These are phyloP conservation scores for Taxidea taxus DNA, from an alignment of 2,113 vertebrate species.

Conservation along the genomic window DNA sequence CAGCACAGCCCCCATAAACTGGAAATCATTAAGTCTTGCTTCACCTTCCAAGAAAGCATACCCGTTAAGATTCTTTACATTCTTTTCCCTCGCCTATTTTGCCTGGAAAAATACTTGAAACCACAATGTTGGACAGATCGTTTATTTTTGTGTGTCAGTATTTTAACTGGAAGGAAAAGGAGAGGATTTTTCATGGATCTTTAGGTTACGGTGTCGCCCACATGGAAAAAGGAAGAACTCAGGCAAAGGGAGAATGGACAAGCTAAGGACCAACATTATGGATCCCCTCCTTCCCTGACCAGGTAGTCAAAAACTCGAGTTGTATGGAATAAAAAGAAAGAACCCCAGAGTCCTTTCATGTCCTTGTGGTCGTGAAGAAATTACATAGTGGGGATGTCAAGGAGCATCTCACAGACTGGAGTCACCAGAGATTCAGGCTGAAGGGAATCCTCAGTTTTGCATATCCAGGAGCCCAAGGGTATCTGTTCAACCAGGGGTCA, in stretches of 20 bases:
- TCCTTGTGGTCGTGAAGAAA: neutral
- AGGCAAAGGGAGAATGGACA: neutral
- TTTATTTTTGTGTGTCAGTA: conserved; percentile 61
- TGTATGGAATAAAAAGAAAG: neutral
- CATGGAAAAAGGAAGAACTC: neutral
- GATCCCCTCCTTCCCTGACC: neutral
- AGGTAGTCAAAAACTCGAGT: neutral
- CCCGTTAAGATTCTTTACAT: conserved; percentile 70
- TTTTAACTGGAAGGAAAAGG: conserved; percentile 44
- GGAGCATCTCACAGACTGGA: neutral
- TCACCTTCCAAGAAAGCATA: conserved; percentile 59
- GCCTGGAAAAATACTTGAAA: conserved; percentile 63
- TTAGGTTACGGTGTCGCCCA: neutral
- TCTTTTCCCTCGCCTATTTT: conserved; percentile 60
- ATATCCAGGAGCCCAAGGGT: neutral
- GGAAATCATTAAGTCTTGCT: conserved; percentile 33
- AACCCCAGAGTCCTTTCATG: neutral
- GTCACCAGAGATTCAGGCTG: neutral
- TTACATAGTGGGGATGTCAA: neutral
- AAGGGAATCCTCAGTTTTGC: neutral
- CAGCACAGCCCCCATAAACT: neutral
- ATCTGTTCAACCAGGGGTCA: neutral
- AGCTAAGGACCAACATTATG: neutral
- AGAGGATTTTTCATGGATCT: conserved; percentile 36
- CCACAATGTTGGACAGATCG: conserved; percentile 28